Evolutionary conservation across 1,140 invertebrate genomes (phyloP), one percentile per base, ranked within the genome.

Genomic region (Acromyrmex heyeri): DNA sequence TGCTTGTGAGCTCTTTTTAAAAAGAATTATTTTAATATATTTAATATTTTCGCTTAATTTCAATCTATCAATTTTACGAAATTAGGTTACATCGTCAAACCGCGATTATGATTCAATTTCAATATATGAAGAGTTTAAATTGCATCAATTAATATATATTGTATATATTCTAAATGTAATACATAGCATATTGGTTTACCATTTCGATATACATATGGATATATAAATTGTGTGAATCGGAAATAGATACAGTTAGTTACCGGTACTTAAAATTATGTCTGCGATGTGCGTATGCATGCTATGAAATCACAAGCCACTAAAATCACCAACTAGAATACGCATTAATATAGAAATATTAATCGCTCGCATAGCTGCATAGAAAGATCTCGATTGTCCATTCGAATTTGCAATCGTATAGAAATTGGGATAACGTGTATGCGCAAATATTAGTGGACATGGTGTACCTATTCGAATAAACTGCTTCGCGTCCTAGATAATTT

Each of bases 401-500:
- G 72, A 83, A 88, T 88, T 86, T 79, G 83, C 70, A 76, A 90
- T 88, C 73, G 88, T 76, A 70, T 77, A 75, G 67, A 85, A 79
- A 85, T 79, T 53, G 78, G 79, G 78, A 87, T 88, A 91, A 87
- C 87, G 85, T 67, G 77, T 87, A 87, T 73, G 85, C 38, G 21
- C 88, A 92, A 92, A 92, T 88, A 92, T 75, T 88, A 75, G 27
- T 73, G 70, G 65, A 87, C 89, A 88, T 62, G 89, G 86, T 89
- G 87, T 88, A 86, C 88, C 86, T 90, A 90, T 91, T 91, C 86
- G 91, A 92, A 93, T 94, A 93, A 94, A 93, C 91, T 93, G 92
- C 87, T 90, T 91, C 78, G 85, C 65, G 81, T 91, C 75, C 92
- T 91, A 93, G 92, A 93, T 93, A 93, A 94, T 94, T 94, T 93